Base-by-base conservation (phyloP, 2,888 invertebrate species). In the Thelaira solivaga region DNA sequence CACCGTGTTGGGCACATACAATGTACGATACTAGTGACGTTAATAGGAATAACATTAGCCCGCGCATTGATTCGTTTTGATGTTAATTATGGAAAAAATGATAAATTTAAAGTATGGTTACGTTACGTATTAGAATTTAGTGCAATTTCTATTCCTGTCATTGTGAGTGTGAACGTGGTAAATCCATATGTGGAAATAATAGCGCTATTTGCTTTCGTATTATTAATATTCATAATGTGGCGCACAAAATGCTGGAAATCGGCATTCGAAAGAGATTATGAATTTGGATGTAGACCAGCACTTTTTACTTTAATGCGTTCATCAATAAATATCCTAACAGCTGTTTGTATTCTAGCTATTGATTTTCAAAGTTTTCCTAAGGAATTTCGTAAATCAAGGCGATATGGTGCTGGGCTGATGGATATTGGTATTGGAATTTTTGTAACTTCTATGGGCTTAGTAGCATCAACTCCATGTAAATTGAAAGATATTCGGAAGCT, bases 401-500 rank as follows among this genome's bases (percentile, higher is more conserved):
- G 89, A 0, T 96, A 91, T 90, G 98, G 98, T 0, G 95, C 92
- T 83, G 94, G 96, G 86, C 87, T 97, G 24, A 99, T 99, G 99
- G 99, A 99, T 86, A 92, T 95, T 8, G 99, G 99, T 8, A 98
- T 98, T 3, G 98, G 97, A 0, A 88, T 95, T 16, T 99, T 95
- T 89, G 91, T 97, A 6, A 90, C 95, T 34, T 91, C 94, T 20
- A 96, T 96, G 90, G 97, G 94, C 0, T 88, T 95, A 41, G 94
- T 95, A 0, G 92, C 94, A 16, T 90, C 91, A 1, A 91, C 92
- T 85, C 65, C 81, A 0, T 80, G 74, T 1, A 45, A 64, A 6
- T 16, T 80, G 0, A 31, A 24, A 0, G 86, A 88, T 53, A 67
- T 87, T 0, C 74, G 77, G 3, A 84, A 82, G 34, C 57, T 85